phyloP scores from a whole-genome alignment of 1,140 invertebrate genomes.

The Drosophila gunungcola region DNA sequence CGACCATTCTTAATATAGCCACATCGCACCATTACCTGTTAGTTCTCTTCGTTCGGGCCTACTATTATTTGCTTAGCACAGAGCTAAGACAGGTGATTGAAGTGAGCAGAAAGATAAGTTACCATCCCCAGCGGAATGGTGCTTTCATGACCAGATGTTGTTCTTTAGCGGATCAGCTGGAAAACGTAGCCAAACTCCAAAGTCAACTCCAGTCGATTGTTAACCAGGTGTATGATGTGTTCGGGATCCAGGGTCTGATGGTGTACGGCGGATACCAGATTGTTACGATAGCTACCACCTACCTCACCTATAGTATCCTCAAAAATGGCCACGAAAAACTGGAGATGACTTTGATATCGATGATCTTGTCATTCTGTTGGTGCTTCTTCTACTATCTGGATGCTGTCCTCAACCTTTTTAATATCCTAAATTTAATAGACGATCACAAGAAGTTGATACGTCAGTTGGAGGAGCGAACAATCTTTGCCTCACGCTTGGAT shows the following conservation, averaged over 20 bases:
- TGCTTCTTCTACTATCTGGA: conserved; percentile 9
- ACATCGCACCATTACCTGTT: conserved; percentile 10
- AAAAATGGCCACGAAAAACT: neutral
- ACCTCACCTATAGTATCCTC: neutral
- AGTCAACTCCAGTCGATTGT: conserved; percentile 1
- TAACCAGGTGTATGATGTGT: neutral
- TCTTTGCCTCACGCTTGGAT: conserved; percentile 22
- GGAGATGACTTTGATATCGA: neutral
- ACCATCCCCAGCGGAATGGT: neutral
- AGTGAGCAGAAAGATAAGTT: conserved; percentile 1
- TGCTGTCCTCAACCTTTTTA: neutral
- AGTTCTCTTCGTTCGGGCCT: conserved; percentile 4
- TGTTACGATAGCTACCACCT: neutral
- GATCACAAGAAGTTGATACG: conserved; percentile 6
- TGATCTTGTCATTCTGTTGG: neutral
- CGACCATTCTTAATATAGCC: conserved; percentile 1
- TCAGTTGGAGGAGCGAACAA: conserved; percentile 4
- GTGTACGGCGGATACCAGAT: conserved; percentile 10
- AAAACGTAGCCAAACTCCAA: conserved; percentile 2
- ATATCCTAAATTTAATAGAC: conserved; percentile 2
- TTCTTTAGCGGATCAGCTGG: conserved; percentile 19
- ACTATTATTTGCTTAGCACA: conserved; percentile 17
- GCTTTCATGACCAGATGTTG: conserved; percentile 31
- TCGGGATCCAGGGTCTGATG: conserved; percentile 11
- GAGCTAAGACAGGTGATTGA: conserved; percentile 16